Base-by-base conservation (phyloP, 2,888 invertebrate species). In the Lycaena phlaeas region DNA sequence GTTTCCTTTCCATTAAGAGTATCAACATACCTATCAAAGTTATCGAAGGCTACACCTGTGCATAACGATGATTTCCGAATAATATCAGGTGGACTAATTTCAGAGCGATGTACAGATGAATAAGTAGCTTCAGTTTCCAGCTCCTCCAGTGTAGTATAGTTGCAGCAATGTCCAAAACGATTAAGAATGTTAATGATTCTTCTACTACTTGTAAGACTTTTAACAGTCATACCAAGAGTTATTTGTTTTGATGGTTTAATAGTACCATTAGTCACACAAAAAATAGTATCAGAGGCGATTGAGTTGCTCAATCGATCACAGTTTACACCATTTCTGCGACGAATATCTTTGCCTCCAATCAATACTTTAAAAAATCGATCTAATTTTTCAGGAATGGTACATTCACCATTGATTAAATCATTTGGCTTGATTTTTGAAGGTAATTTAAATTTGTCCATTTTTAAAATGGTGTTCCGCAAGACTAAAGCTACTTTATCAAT, bases 221-320 rank as follows among this genome's bases (percentile, higher is more conserved):
- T 40, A 11, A 40, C 15, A 27, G 40, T 40, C 40, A 41, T 41
- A 28, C 40, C 40, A 27, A 41, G 40, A 36, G 40, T 41, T 17
- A 41, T 36, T 18, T 41, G 40, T 36, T 41, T 41, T 1, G 34
- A 36, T n/a, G 40, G 27, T 41, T 41, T 41, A 22, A 41, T 7
- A 25, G 36, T 36, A 27, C 40, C 28, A 41, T 41, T 36, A 36
- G 5, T 36, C 1, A 36, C 36, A 36, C 28, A 28, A 36, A 22
- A 41, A 41, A 41, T 41, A 0, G 22, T 9, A 41, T 41, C 40
- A 22, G 27, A 17, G n/a, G 40, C 40, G 14, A 41, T 2, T 1
- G 39, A 39, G 30, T 12, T 14, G 25, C 39, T 39, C 4, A 40
- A 40, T 31, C 39, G 12, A 40, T 3, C 15, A 31, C 39, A 30